These are phyloP conservation scores for Sturnus vulgaris DNA, from an alignment of 2,113 vertebrate species.

Conservation along the genomic window DNA sequence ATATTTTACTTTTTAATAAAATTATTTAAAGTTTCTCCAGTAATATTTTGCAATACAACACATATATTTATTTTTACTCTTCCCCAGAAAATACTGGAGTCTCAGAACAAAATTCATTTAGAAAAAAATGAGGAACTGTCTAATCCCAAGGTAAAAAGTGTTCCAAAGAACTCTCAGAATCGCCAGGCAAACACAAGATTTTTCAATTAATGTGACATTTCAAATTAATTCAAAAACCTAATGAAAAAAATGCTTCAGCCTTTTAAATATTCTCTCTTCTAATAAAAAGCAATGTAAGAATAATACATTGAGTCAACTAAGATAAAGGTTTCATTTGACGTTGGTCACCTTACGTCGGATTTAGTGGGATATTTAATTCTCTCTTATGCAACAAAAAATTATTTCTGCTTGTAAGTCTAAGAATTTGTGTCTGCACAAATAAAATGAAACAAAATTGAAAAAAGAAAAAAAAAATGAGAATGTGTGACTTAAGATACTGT, in stretches of 20 bases:
- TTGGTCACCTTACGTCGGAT: not conserved
- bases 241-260: not conserved
- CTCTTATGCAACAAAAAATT: not conserved
- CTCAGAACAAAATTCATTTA: not conserved
- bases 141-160: not conserved
- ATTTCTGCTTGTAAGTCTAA: not conserved
- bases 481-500: not conserved
- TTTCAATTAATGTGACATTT: not conserved
- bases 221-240: not conserved
- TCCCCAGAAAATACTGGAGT: not conserved
- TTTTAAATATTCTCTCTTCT: not conserved
- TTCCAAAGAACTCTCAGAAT: not conserved
- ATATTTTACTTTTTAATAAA: not conserved
- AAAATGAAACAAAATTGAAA: not conserved
- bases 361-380: not conserved
- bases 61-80: not conserved
- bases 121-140: not conserved
- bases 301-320: not conserved
- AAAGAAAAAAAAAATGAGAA: not conserved
- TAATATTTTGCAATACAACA: not conserved
- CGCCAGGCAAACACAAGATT: not conserved
- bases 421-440: not conserved
- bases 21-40: fast-evolving
- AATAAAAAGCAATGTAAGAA: not conserved
- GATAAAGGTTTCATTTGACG: not conserved